phyloP scores from a whole-genome alignment of 2,113 vertebrate genomes.

The Aptenodytes forsteri region DNA sequence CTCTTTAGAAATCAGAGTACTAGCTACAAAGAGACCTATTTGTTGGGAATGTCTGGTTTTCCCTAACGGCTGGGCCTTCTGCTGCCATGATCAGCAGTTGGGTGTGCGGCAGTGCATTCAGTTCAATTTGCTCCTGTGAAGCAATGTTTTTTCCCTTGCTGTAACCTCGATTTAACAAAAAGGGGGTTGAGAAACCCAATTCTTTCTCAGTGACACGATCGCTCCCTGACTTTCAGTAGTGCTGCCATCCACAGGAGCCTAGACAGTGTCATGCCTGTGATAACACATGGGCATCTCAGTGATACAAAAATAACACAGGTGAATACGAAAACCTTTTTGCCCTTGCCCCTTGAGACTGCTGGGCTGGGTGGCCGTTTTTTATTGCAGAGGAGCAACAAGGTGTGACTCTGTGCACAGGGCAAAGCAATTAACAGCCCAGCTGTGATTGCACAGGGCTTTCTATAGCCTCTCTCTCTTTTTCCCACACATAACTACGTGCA shows the following conservation, averaged over 20 bases:
- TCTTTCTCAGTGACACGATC: background rate
- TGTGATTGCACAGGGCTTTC: slow-evolving; percentile 3
- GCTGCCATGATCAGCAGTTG: background rate
- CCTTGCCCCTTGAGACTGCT: background rate
- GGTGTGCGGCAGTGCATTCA: background rate
- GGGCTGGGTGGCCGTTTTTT: background rate
- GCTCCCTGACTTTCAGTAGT: background rate
- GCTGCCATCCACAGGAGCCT: background rate
- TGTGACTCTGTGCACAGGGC: background rate
- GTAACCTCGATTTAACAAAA: background rate
- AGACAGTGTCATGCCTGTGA: background rate
- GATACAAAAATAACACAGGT: background rate
- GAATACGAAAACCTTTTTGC: background rate
- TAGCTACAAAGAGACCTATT: background rate
- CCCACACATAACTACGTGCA: background rate
- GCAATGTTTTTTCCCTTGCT: background rate
- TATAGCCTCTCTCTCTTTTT: background rate
- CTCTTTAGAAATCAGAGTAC: background rate
- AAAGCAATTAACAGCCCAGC: slow-evolving; percentile 26
- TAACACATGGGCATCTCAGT: background rate
- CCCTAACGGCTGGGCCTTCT: background rate
- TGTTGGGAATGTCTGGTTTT: background rate
- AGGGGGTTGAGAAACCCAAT: background rate
- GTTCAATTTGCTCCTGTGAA: background rate
- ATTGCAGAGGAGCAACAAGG: background rate